A percentile compares a stretch with the other conserved stretches of the same genome.
Evolutionary conservation across 2,888 invertebrate genomes (phyloP).

Genomic region (Ophion slaviceki): DNA sequence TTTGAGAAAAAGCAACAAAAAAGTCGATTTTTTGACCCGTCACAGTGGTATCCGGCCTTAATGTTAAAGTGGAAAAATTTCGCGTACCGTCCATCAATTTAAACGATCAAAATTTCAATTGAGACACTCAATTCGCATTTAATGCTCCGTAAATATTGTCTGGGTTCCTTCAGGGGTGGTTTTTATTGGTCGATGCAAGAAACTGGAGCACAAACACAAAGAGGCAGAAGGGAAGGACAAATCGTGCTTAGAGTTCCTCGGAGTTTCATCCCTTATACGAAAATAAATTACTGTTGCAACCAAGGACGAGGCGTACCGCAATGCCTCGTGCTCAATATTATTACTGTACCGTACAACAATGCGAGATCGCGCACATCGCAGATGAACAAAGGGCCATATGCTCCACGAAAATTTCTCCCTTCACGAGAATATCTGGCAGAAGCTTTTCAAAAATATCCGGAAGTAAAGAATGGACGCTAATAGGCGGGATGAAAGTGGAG

Average conservation of each 20-base stretch:
- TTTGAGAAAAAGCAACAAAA: too few species aligned
- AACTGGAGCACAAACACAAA: neutral
- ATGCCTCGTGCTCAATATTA: constrained; percentile 25
- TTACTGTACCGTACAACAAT: neutral
- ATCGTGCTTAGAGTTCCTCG: neutral
- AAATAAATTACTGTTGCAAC: constrained; percentile 48
- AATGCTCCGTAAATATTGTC: too few species aligned
- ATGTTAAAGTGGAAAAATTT: too few species aligned
- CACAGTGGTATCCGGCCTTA: too few species aligned
- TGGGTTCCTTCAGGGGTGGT: too few species aligned
- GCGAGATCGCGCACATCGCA: neutral
- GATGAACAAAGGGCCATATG: too few species aligned
- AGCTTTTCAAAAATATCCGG: constrained; percentile 42
- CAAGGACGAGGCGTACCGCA: constrained; percentile 32
- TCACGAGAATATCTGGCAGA: constrained; percentile 21
- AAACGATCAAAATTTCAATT: neutral
- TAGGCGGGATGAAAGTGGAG: neutral
- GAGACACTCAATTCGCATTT: too few species aligned
- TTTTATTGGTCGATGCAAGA: neutral
- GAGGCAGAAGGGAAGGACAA: neutral
- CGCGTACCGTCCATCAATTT: neutral
- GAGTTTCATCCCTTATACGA: neutral
- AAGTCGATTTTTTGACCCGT: too few species aligned
- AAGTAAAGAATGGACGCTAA: constrained; percentile 28
- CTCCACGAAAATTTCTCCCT: neutral